Evolutionary conservation across 2,888 invertebrate genomes (phyloP), one percentile per base, ranked within the genome.

Genomic region (Helleia helle): DNA sequence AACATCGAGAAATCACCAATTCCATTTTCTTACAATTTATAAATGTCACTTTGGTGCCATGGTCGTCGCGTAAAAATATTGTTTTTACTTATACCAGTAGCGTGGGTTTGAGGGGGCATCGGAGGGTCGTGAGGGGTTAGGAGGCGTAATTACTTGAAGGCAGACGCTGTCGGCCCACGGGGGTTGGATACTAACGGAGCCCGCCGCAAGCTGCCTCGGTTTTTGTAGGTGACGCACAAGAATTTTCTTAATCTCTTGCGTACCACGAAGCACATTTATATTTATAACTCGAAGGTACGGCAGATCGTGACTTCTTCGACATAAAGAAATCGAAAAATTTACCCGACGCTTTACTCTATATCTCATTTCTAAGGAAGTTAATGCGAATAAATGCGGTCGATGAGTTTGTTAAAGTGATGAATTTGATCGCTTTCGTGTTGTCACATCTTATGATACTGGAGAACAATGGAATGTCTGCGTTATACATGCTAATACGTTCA

Each of bases 11-110:
- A 65, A 64, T 62, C 68, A 67, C 75, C 77, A 76, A 79, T 79
- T 71, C 71, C 71, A 74, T 76, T 75, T 71, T 63, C 71, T 70
- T 34, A 22, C 76, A 77, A 79, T 79, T 79, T 80, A 79, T 80
- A 76, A 72, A 74, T 76, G 80, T 80, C 79, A 75, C 76, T 80
- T 74, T 68, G 71, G 76, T 66, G 71, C 71, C 62, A 7, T 70
- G 67, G 71, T 67, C 66, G 58, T 61, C 68, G 70, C 69, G 77
- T 75, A 80, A 80, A 81, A 81, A 83, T 81, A 83, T 80, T 81
- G 80, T 81, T 83, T 81, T 81, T 79, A 80, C 80, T 80, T 81
- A 81, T 77, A 79, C 77, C 65, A 56, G 48, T 51, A 53, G 64
- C 63, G 61, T 43, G 57, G 48, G 43, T 49, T 49, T 52, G 50